Evolutionary conservation across 2,888 invertebrate species (phyloP).

Genomic region (Cosmia pyralina): DNA sequence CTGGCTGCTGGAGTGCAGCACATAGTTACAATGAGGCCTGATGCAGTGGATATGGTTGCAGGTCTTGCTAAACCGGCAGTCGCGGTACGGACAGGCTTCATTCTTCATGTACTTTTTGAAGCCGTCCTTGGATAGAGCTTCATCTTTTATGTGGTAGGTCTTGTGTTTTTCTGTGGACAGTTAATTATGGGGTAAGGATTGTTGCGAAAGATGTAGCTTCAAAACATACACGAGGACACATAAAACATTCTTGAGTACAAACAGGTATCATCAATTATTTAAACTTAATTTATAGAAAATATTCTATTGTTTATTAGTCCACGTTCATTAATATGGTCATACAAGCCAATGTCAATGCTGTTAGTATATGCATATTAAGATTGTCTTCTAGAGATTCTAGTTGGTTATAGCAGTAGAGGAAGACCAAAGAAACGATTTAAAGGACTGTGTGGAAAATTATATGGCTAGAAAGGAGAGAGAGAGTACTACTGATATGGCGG

Average conservation of each 20-base stretch:
- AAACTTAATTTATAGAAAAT: background rate
- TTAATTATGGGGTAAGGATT: background rate
- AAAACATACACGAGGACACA: background rate
- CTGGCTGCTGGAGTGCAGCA: constrained; percentile 98
- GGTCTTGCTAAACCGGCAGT: constrained; percentile 97
- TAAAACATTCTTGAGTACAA: background rate
- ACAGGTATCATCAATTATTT: background rate
- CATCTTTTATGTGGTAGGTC: constrained; percentile 99
- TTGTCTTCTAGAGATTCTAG: too few relatives aligned
- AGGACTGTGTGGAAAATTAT: background rate
- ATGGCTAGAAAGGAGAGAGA: background rate
- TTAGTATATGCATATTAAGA: too few relatives aligned
- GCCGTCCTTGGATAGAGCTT: constrained; percentile 97
- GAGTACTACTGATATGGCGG: too few relatives aligned
- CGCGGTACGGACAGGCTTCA: constrained; percentile 97
- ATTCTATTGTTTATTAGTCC: background rate
- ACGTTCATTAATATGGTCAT: too few relatives aligned
- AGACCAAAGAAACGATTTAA: background rate
- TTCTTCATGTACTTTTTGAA: constrained; percentile 99
- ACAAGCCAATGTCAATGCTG: too few relatives aligned
- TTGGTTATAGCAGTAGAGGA: background rate
- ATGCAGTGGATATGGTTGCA: constrained; percentile 99
- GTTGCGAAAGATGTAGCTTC: background rate
- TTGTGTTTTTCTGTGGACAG: constrained; percentile 97
- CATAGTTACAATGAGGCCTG: constrained; percentile 97